Evolutionary conservation across 1,140 invertebrate genomes (phyloP).

Genomic region (Ceratina calcarata): DNA sequence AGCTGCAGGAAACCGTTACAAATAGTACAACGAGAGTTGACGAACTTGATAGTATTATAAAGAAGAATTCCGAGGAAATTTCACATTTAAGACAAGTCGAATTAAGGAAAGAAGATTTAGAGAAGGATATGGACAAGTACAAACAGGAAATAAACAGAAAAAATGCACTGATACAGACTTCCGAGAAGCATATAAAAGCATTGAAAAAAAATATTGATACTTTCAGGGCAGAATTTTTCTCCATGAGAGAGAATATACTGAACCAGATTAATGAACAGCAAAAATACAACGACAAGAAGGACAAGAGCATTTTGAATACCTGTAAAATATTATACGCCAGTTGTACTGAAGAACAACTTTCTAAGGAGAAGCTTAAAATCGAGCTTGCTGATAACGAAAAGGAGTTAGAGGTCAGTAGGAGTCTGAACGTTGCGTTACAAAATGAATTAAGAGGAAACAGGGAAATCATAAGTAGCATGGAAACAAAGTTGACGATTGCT

Average conservation of each 20-base stretch:
- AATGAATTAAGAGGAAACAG: constrained; percentile 39
- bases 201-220: not conserved
- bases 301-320: constrained; percentile 25
- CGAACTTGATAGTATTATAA: constrained; percentile 27
- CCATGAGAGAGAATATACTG: constrained; percentile 26
- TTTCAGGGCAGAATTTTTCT: constrained; percentile 35
- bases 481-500: constrained; percentile 22
- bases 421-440: constrained; percentile 32
- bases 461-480: constrained; percentile 32
- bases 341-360: constrained; percentile 29
- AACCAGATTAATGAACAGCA: constrained; percentile 25
- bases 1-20: constrained; percentile 15
- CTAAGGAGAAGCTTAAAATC: constrained; percentile 22
- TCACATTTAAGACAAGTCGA: constrained; percentile 31
- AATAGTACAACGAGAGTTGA: constrained; percentile 20
- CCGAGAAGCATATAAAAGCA: not conserved
- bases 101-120: constrained; percentile 49
- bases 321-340: constrained; percentile 21
- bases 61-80: constrained; percentile 37
- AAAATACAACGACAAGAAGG: constrained; percentile 21
- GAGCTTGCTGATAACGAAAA: constrained; percentile 35
- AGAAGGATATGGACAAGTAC: constrained; percentile 37
- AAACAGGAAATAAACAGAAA: constrained; percentile 17
- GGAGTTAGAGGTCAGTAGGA: constrained; percentile 32
- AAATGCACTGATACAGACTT: constrained; percentile 14